Base-by-base conservation (phyloP, 2,797 vertebrate species). In the Microctenopoma lineatum region DNA sequence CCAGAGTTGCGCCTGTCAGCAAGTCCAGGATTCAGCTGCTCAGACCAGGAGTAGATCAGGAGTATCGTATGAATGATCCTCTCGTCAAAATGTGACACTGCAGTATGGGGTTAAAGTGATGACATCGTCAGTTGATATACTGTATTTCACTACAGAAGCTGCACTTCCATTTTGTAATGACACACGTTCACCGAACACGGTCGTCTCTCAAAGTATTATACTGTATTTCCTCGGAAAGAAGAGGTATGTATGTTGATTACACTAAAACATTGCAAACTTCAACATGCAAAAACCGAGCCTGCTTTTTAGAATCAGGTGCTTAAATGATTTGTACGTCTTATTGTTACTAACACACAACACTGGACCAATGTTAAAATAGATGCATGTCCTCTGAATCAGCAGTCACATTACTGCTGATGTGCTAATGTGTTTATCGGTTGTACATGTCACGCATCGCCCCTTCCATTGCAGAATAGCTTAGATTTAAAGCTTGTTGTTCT, bases 131-230 rank as follows among this genome's bases (percentile, higher is more conserved):
- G 38, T 4, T 64, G 27, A 77, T 68, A 34, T 59, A 32, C 55
- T 71, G 36, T 34, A 75, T 69, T 41, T 41, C 38, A 29, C 41
- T 41, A 64, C 27, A 58, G 42, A 42, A 9, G 68, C 32, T 66
- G 13, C 18, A 70, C 44, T 60, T 44, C 59, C 52, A 66, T 76
- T 70, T 50, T 51, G 59, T 77, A 73, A 73, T 83, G 79, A 85
- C 79, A 83, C 66, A 70, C 16, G 38, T 64, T 74, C 79, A 53
- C 74, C 58, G 69, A 79, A 55, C 61, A 73, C 62, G 65, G 76
- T 65, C 53, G 66, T 71, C 63, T 61, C 66, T 64, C 44, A 61
- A 53, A 81, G 82, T 77, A 83, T 81, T 79, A 75, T 88, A 76
- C 80, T 81, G 70, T 71, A 71, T 81, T 75, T 80, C 7, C 69